Base-by-base conservation (phyloP, 2,888 invertebrate genomes). In the Trachelus stipa region DNA sequence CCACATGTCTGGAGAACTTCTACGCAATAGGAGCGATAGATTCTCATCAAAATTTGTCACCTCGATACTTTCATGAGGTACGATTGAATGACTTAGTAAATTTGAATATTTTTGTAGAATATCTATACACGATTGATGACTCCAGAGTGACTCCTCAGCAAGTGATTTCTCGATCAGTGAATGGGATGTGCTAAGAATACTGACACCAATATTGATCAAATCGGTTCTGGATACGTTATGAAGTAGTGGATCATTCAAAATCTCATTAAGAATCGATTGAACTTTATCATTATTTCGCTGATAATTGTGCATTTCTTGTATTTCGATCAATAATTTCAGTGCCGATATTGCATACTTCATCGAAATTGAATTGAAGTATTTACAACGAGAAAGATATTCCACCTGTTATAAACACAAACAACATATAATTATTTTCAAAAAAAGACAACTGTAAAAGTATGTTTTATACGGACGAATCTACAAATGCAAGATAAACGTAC, bases 141-240 rank as follows among this genome's bases (percentile, higher is more conserved):
- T 40, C 40, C 15, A 40, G 4, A 15, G 0, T 40, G 40, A 40
- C 1, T 40, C 40, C 1, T 40, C 12, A 40, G 4, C 1, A 40
- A 40, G 15, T 40, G 40, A 40, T 40, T 15, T 15, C 40, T 40
- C 40, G 40, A 40, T 4, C 40, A 40, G 6, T 15, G 73, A 69
- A n/a, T 69, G 73, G 4, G 78, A 78, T 15, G 40, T 37, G 73
- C 71, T 78, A 30, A 78, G 34, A 15, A 78, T 56, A 76, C 71
- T 75, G 15, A 75, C 75, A 68, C 78, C 78, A 73, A 78, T 78
- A 35, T 78, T 75, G 12, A 78, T 35, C 40, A 78, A 73, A 73
- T 78, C 56, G 12, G 71, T 76, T 73, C 78, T 75, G 71, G 75
- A 71, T 23, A 78, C 56, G 4, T 69, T 75, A 11, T 4, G 12